Evolutionary conservation across 2,113 vertebrate species (phyloP).

Genomic region (Cyprinodon brontotheroides): DNA sequence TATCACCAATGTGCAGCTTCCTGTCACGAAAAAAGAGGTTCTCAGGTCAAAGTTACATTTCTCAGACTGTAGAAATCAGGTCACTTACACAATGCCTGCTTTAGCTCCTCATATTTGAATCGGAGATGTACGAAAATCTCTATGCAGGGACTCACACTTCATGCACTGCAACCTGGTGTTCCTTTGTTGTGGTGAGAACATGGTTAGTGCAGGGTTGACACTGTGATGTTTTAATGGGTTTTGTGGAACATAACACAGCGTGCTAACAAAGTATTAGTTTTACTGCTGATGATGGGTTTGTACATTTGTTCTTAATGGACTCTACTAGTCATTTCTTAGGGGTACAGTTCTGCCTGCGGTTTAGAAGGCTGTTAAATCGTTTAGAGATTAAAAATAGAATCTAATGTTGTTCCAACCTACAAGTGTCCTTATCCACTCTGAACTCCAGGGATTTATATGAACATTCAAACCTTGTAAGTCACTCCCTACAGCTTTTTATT

Average conservation of each 20-base stretch:
- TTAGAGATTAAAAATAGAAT: not conserved
- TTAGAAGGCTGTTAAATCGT: too few species aligned
- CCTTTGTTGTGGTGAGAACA: slow-evolving; percentile 30
- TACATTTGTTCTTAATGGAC: not conserved
- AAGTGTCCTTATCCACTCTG: not conserved
- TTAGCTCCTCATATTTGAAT: not conserved
- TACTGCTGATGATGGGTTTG: not conserved
- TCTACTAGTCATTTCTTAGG: not conserved
- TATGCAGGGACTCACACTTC: fast-evolving
- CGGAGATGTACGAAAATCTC: not conserved
- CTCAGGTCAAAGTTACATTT: not conserved
- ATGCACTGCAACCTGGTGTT: not conserved
- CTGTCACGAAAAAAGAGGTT: not conserved
- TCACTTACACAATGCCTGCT: not conserved
- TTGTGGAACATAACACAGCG: not conserved
- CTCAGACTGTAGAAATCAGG: slow-evolving; percentile 23
- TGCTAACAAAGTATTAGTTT: not conserved
- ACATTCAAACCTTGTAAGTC: not conserved
- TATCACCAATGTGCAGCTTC: not conserved
- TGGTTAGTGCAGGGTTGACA: not conserved
- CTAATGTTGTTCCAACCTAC: not conserved
- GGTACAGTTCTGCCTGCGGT: too few species aligned
- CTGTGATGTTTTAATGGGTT: not conserved
- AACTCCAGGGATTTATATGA: not conserved
- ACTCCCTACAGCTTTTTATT: not conserved